Evolutionary conservation across 2,113 vertebrate genomes (phyloP), one percentile per base, ranked within the genome.

Genomic region (Neoarius graeffei): DNA sequence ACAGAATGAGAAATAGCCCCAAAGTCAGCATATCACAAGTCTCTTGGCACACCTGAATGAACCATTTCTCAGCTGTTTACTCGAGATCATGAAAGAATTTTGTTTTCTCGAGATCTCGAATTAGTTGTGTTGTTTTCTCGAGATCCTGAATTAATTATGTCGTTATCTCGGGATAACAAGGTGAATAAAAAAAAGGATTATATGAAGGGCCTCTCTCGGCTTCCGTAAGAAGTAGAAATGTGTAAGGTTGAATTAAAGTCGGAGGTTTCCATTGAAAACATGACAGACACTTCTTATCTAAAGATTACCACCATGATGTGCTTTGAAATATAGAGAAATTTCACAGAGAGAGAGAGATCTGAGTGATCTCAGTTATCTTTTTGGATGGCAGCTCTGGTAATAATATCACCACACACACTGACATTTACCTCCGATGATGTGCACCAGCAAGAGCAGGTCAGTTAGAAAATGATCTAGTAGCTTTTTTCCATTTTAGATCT

Each of bases 391-490:
- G 57, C 85, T 67, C 50, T 71, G n/a, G 76, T 74, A 57, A 87
- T 73, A 85, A 85, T 81, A 66, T 50, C 13, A 56, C 66, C 81
- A 42, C 54, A 84, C 71, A 89, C 17, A 15, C 54, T 82, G 89
- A 88, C 83, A 90, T 88, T 90, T 76, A 85, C 77, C 83, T 83
- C 52, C 15, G 48, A 85, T 54, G 64, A 89, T 82, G 77, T 71
- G 84, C 69, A 54, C 84, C 82, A 87, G 74, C 54, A 48, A 84
- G 87, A 82, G 56, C 83, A 67, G 87, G 67, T 85, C 89, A 77
- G 86, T 60, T 59, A 52, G 86, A 90, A 90, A 85, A 90, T 73
- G 79, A 77, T 86, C 67, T 9, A 81, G 17, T 59, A 27, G 42
- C 5, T 19, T n/a, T 74, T 88, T 87, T 66, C 77, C 50, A 80